These are phyloP conservation scores for Liolophura sinensis DNA, from an alignment of 1,140 invertebrate genomes.

Conservation along the genomic window DNA sequence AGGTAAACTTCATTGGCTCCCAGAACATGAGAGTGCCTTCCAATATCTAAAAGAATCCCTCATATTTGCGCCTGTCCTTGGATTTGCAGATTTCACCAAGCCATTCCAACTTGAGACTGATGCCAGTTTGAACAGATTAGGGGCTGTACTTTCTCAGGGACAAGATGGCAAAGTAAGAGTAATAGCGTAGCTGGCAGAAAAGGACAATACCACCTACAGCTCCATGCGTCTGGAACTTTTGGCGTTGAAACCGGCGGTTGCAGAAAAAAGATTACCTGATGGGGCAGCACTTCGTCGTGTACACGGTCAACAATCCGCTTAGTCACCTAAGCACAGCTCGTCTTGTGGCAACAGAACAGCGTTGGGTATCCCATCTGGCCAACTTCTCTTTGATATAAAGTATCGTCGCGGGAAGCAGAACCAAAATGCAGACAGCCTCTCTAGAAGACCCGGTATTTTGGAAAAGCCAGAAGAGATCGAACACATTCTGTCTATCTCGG, in stretches of 20 bases:
- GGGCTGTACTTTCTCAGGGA: conserved; percentile 40
- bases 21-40: no score
- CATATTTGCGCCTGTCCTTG: neutral
- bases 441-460: conserved; percentile 8
- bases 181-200: conserved; percentile 17
- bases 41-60: conserved; percentile 18
- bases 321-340: conserved; percentile 15
- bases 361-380: conserved; percentile 23
- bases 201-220: conserved; percentile 26
- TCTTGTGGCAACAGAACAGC: conserved; percentile 18
- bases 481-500: no score
- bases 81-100: conserved; percentile 1
- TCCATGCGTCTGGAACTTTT: conserved; percentile 24
- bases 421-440: conserved; percentile 17
- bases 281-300: conserved; percentile 12
- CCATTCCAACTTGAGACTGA: neutral
- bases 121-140: conserved; percentile 15
- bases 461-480: no score
- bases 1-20: no score
- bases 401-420: conserved; percentile 17
- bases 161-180: conserved; percentile 17
- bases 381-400: conserved; percentile 25
- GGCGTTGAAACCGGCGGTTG: conserved; percentile 28
- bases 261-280: conserved; percentile 20
- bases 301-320: conserved; percentile 20